phyloP scores from a whole-genome alignment of 2,113 vertebrate genomes.

The Muntiacus muntjak region DNA sequence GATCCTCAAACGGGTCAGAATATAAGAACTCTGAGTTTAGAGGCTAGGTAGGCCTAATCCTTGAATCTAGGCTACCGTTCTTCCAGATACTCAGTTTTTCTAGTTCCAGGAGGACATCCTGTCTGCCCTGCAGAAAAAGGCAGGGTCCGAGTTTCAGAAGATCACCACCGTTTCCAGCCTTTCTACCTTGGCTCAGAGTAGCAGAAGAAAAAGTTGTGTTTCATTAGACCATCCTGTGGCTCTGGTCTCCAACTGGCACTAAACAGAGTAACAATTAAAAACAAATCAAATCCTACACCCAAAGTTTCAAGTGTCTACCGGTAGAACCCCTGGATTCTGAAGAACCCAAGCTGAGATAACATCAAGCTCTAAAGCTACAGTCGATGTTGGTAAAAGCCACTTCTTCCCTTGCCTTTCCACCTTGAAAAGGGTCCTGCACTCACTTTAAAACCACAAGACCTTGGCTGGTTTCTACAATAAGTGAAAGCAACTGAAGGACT shows the following conservation, averaged over 20 bases:
- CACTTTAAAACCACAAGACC: not conserved
- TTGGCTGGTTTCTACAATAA: not conserved
- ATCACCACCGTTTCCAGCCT: too few relatives aligned
- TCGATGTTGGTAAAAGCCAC: not conserved
- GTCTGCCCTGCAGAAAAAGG: not conserved
- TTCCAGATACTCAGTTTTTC: not conserved
- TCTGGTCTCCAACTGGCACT: not conserved
- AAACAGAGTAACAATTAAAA: not conserved
- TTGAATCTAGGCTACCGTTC: not conserved
- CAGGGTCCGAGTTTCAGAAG: not conserved
- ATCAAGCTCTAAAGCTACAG: not conserved
- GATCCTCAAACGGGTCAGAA: not conserved
- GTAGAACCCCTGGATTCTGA: not conserved
- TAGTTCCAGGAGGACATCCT: not conserved
- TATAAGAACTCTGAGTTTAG: not conserved
- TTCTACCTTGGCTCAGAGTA: not conserved
- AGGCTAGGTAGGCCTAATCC: not conserved
- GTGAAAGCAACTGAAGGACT: not conserved
- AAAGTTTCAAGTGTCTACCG: not conserved
- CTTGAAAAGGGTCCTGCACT: not conserved
- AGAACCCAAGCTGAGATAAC: not conserved
- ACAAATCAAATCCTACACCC: not conserved
- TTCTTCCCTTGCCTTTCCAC: not conserved
- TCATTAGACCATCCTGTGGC: not conserved
- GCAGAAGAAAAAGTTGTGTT: not conserved